A percentile compares a stretch with the other conserved stretches of the same genome.
Conservation (phyloP, 2,113 vertebrate genomes). For the Stegastes partitus region DNA sequence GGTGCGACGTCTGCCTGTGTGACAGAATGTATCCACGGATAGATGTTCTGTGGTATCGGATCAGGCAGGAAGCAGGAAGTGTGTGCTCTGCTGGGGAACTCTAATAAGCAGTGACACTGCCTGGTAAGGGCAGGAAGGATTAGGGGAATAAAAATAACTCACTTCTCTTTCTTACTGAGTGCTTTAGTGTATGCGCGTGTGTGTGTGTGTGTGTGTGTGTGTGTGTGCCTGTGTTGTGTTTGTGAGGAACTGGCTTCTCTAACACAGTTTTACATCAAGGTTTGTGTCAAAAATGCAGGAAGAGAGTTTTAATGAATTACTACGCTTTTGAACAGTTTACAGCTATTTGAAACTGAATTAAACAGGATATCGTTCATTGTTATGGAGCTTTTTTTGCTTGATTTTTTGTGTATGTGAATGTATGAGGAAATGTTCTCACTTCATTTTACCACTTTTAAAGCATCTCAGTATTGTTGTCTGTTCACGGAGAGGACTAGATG, state of each 20-base stretch:
- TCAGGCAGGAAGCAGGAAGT: constrained; percentile 64
- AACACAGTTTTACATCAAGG: neutral
- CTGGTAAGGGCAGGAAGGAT: constrained; percentile 76
- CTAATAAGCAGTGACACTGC: constrained; percentile 72
- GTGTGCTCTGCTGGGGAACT: constrained; percentile 55
- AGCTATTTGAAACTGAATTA: too few relatives aligned
- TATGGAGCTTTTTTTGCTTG: neutral
- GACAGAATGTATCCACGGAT: neutral
- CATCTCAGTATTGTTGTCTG: neutral
- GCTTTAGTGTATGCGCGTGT: constrained; percentile 7
- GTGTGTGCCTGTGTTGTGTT: neutral
- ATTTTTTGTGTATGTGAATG: too few relatives aligned
- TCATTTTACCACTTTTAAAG: too few relatives aligned
- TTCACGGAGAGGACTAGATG: neutral
- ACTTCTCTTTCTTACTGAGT: constrained; percentile 45
- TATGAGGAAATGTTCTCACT: too few relatives aligned
- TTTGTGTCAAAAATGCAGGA: neutral
- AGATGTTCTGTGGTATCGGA: constrained; percentile 31
- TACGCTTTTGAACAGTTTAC: neutral
- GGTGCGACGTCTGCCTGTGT: neutral
- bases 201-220: neutral
- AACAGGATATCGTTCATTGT: neutral
- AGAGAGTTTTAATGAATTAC: neutral
- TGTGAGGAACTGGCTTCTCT: constrained; percentile 14
- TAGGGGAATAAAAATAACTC: constrained; percentile 77